phyloP scores from a whole-genome alignment of 2,113 vertebrate genomes.

The Saccopteryx bilineata region DNA sequence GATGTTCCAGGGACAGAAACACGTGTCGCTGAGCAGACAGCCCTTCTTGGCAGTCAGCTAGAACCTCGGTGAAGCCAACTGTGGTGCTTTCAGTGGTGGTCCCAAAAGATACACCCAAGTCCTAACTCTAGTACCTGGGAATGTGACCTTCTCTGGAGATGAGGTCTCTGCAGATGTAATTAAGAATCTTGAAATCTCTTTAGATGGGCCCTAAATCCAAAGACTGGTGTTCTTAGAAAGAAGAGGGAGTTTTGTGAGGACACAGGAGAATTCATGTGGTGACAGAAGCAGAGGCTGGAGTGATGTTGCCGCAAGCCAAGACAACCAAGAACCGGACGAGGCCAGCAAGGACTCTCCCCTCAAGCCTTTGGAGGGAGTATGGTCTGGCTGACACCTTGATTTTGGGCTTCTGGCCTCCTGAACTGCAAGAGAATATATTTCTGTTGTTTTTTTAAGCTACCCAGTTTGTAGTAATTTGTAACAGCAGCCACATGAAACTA shows the following conservation, averaged over 20 bases:
- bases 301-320: background rate
- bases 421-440: background rate
- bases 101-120: background rate
- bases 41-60: background rate
- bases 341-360: background rate
- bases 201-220: background rate
- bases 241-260: background rate
- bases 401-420: background rate
- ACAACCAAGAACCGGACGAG: background rate
- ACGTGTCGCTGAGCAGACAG: background rate
- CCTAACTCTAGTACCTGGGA: background rate
- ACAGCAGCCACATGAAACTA: background rate
- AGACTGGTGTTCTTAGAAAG: background rate
- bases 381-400: background rate
- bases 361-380: background rate
- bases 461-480: background rate
- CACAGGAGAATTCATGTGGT: background rate
- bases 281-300: background rate
- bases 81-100: background rate
- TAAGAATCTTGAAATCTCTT: background rate
- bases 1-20: background rate
- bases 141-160: background rate
- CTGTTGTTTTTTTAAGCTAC: background rate
- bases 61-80: background rate
- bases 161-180: background rate